Evolutionary conservation across 2,888 invertebrate species (phyloP).

Genomic region (Scaptomyza tumidula): DNA sequence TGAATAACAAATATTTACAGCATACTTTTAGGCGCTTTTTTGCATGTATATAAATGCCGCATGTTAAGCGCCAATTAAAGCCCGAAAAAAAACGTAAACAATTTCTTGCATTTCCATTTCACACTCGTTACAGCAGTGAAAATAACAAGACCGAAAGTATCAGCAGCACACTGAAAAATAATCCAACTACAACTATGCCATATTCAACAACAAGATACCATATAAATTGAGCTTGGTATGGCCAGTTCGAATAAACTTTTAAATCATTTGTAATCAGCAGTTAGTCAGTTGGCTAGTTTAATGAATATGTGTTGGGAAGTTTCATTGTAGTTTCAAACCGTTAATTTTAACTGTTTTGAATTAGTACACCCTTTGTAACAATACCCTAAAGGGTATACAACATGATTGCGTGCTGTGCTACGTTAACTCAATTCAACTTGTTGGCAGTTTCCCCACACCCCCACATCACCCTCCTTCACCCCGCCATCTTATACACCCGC

Average conservation of each 20-base stretch:
- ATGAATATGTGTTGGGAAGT: too few relatives aligned
- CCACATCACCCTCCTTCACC: neutral
- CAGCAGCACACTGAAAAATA: neutral
- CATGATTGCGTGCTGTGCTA: constrained; percentile 56
- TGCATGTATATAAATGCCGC: constrained; percentile 40
- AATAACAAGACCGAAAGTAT: constrained; percentile 41
- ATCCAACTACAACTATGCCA: too few relatives aligned
- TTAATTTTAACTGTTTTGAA: neutral
- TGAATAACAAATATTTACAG: constrained; percentile 63
- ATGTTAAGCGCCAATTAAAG: constrained; percentile 74
- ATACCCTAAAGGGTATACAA: constrained; percentile 17
- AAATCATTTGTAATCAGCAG: too few relatives aligned
- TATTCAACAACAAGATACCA: too few relatives aligned
- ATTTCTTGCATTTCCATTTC: constrained; percentile 73
- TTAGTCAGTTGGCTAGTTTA: too few relatives aligned
- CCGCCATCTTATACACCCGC: too few relatives aligned
- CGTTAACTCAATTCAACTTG: constrained; percentile 61
- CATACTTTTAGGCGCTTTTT: constrained; percentile 67
- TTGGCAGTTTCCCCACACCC: constrained; percentile 43
- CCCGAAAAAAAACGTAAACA: constrained; percentile 59
- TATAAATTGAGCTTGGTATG: too few relatives aligned
- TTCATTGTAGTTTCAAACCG: neutral
- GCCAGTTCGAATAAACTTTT: too few relatives aligned
- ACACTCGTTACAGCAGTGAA: constrained; percentile 61
- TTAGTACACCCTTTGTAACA: constrained; percentile 1